Evolutionary conservation across 2,888 invertebrate species (phyloP), one percentile per base, ranked within the genome.

Genomic region (Lepeophtheirus nordmannii): DNA sequence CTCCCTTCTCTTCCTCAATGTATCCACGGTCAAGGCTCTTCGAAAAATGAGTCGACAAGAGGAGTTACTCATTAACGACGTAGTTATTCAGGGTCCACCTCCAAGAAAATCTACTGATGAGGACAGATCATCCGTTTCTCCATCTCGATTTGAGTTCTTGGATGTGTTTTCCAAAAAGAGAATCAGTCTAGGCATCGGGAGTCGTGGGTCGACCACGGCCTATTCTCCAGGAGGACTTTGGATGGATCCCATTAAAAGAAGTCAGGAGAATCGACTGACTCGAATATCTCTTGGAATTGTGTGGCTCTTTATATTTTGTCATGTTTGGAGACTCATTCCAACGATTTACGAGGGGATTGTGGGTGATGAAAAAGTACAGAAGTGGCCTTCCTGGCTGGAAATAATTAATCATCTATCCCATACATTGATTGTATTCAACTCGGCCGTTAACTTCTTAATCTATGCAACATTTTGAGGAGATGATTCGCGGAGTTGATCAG

Each of bases 281-380:
- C 22, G 60, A 17, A 60, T 60, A 17, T 60, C 60, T 17, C 30
- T 60, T 8, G 30, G 37, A 30, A 60, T 60, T 60, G 60, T 60
- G 20, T 60, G 60, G 60, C 39, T 60, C 10, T 60, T 60, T 60
- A 60, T 60, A 30, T 60, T 60, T 60, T 60, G 60, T 30, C 60
- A 60, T 38, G 37, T 60, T 17, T 60, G 60, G 60, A 9, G 60
- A 60, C 60, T 60, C 60, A 38, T 60, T 30, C 60, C 60, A 20
- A 60, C 60, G 1, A 30, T 60, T 11, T 60, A 60, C 23, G 60
- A 60, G 14, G 39, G 60, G 10, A 60, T 60, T 30, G 30, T 60
- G 8, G 60, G 37, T 30, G 30, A 23, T 37, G 37, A 37, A 17
- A 60, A 60, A 30, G 30, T 30, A 10, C 53, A 46, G 8, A 46